Evolutionary conservation across 35 echinoderm and acorn worm species (phyloP).

Genomic region (Strongylocentrotus purpuratus): DNA sequence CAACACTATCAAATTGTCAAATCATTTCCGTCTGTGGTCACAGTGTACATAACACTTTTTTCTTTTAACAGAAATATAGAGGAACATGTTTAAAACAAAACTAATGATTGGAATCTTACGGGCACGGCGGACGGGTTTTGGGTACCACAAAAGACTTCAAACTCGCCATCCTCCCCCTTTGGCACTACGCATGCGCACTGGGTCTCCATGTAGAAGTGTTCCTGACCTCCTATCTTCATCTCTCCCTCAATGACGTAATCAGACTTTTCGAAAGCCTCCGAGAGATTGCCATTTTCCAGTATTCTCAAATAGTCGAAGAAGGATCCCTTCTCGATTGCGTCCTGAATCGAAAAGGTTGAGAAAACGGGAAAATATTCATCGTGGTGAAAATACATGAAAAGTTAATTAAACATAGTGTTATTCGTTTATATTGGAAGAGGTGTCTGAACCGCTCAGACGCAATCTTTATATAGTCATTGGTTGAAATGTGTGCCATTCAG

Average conservation of each 20-base stretch:
- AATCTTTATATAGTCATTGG: too few relatives aligned
- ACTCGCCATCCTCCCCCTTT: conserved; percentile 74
- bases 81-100: too few relatives aligned
- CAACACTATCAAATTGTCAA: too few relatives aligned
- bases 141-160: conserved; percentile 77
- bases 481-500: too few relatives aligned
- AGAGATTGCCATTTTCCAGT: conserved; percentile 61
- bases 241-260: conserved; percentile 86
- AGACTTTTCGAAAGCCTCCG: conserved; percentile 61
- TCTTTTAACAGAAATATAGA: too few relatives aligned
- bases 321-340: conserved; percentile 71
- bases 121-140: conserved; percentile 62
- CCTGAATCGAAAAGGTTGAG: conserved; percentile 44
- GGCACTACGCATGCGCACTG: conserved; percentile 65
- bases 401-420: too few relatives aligned
- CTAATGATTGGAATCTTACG: conserved; percentile 28
- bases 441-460: too few relatives aligned
- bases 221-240: conserved; percentile 74
- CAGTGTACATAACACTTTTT: too few relatives aligned
- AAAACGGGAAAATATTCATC: too few relatives aligned
- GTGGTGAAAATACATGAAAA: too few relatives aligned
- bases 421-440: too few relatives aligned
- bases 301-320: conserved; percentile 42
- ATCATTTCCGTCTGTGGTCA: too few relatives aligned
- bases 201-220: conserved; percentile 97